phyloP scores from a whole-genome alignment of 64 coral and sea anemone genomes.

The Actinia tenebrosa region DNA sequence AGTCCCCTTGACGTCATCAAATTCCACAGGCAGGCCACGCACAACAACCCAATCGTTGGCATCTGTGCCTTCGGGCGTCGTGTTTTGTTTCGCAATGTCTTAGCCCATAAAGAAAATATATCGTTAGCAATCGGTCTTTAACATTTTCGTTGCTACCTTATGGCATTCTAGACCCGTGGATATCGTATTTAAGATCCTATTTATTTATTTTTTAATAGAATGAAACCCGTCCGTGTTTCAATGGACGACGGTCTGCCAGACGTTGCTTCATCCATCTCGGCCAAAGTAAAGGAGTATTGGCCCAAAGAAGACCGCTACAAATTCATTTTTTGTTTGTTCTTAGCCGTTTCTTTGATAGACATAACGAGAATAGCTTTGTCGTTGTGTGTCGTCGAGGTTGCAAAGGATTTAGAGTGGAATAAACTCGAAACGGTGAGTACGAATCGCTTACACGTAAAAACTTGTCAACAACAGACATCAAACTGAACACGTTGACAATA shows the following conservation, averaged over 20 bases:
- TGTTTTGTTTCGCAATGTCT: not conserved
- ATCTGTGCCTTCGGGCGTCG: not conserved
- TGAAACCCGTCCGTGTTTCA: conserved; percentile 22
- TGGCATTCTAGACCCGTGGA: not conserved
- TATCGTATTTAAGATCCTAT: not conserved
- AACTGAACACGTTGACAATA: not conserved
- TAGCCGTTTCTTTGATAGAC: not conserved
- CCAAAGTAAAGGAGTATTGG: not conserved
- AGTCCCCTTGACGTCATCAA: not conserved
- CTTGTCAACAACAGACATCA: no score
- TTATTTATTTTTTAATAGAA: not conserved
- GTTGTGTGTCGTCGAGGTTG: not conserved
- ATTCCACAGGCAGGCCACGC: conserved; percentile 3
- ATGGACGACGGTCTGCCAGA: not conserved
- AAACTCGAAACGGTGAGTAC: conserved; percentile 27
- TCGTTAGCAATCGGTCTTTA: not conserved
- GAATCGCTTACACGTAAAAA: no score
- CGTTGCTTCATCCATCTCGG: not conserved
- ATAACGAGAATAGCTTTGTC: conserved; percentile 7
- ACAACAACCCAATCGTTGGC: not conserved
- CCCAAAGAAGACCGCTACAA: conserved; percentile 15
- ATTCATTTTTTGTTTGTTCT: not conserved
- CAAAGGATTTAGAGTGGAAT: conserved; percentile 28
- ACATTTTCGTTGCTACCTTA: not conserved
- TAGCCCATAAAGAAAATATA: not conserved